A percentile compares a stretch with the other conserved stretches of the same genome.
Conservation (phyloP, 2,113 vertebrate species). For the Myotis brandtii region DNA sequence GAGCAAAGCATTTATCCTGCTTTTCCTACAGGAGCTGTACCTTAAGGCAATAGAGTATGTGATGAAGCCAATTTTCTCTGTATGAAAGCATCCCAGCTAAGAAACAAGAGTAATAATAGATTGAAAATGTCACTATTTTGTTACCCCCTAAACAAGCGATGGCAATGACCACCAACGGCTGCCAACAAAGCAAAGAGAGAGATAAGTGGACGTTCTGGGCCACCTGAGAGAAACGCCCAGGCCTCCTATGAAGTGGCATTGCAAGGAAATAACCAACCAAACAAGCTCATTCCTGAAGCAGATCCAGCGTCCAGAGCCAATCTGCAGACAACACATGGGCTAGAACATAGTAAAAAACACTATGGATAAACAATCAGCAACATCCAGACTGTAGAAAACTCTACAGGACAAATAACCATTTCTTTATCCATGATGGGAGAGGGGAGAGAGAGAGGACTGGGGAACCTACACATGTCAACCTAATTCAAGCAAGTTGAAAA, state of each 20-base stretch:
- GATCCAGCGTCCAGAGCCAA: not conserved
- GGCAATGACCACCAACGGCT: not conserved
- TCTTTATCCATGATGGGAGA: not conserved
- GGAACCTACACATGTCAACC: not conserved
- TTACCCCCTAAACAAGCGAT: not conserved
- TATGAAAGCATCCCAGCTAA: not conserved
- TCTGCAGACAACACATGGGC: not conserved
- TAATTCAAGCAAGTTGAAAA: conserved; percentile 11
- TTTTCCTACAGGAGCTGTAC: not conserved
- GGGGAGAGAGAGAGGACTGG: fast-evolving
- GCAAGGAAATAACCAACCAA: not conserved
- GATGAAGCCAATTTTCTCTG: not conserved
- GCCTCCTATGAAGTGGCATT: not conserved
- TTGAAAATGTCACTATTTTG: not conserved
- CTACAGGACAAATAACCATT: not conserved
- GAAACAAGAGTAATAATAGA: not conserved
- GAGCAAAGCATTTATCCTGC: not conserved
- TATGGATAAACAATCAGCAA: not conserved
- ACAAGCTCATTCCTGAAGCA: not conserved
- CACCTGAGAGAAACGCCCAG: not conserved
- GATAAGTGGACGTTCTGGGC: too few species aligned
- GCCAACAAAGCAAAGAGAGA: not conserved
- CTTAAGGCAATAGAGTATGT: not conserved
- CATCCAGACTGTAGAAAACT: not conserved
- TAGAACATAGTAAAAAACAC: not conserved